Conservation (phyloP, 2,113 vertebrate species). For the Formicarius rufipectus region DNA sequence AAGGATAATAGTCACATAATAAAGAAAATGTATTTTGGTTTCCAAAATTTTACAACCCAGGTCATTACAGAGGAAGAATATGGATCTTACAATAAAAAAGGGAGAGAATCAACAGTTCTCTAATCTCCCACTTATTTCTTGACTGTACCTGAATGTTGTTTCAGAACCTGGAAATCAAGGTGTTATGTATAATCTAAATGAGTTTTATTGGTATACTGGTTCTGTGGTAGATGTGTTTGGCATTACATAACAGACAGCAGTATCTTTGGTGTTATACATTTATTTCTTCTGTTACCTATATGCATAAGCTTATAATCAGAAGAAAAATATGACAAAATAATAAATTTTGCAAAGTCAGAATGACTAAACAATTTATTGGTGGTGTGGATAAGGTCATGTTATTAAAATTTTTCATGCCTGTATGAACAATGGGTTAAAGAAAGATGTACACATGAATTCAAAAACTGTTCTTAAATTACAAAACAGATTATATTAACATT, state of each 20-base stretch:
- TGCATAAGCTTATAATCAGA: not conserved
- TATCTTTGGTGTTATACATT: not conserved
- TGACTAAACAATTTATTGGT: not conserved
- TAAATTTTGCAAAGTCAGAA: not conserved
- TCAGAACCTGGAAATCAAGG: not conserved
- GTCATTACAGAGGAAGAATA: not conserved
- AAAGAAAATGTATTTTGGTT: not conserved
- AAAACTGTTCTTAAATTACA: not conserved
- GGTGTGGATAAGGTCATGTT: not conserved
- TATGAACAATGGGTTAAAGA: not conserved
- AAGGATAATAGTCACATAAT: not conserved
- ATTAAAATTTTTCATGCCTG: not conserved
- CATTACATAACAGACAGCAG: not conserved
- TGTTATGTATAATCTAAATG: not conserved
- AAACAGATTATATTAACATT: not conserved
- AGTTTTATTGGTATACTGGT: not conserved
- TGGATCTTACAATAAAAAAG: not conserved
- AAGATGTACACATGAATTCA: not conserved
- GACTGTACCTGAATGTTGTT: not conserved
- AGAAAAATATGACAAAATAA: not conserved
- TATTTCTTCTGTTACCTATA: not conserved
- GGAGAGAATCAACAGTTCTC: fast-evolving
- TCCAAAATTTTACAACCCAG: not conserved
- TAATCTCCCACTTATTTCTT: not conserved
- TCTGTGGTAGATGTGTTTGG: not conserved